These are phyloP conservation scores for Cygnus olor DNA, from an alignment of 2,797 vertebrate genomes.

Conservation along the genomic window DNA sequence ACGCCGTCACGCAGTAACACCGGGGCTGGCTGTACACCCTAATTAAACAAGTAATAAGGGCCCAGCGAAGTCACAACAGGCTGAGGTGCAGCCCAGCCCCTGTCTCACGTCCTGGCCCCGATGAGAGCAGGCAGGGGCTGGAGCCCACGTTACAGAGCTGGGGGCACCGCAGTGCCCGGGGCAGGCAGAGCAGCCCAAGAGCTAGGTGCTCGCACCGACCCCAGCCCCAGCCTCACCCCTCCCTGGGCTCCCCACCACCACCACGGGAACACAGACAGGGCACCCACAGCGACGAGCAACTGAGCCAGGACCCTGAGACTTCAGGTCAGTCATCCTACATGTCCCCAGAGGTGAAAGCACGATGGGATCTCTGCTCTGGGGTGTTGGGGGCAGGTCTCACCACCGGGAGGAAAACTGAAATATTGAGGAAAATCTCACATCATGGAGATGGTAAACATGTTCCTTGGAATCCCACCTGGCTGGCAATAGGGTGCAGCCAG, in stretches of 20 bases:
- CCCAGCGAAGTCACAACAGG: fast-evolving
- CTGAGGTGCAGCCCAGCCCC: not conserved
- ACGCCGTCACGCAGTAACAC: fast-evolving
- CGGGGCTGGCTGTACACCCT: not conserved
- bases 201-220: fast-evolving
- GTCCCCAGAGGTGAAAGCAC: fast-evolving
- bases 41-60: fast-evolving
- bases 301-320: not conserved
- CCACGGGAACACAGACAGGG: fast-evolving
- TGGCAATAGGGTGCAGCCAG: not conserved
- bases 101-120: not conserved
- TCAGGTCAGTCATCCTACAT: fast-evolving
- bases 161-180: fast-evolving
- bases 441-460: fast-evolving
- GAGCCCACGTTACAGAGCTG: fast-evolving
- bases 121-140: not conserved
- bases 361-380: fast-evolving
- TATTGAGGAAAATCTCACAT: not conserved
- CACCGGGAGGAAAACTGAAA: not conserved
- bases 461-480: not conserved
- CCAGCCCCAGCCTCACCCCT: not conserved
- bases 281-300: not conserved
- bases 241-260: fast-evolving
- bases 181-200: fast-evolving
- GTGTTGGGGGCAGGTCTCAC: not conserved